phyloP scores from a whole-genome alignment of 2,888 invertebrate species.

The Acholoe squamosa region DNA sequence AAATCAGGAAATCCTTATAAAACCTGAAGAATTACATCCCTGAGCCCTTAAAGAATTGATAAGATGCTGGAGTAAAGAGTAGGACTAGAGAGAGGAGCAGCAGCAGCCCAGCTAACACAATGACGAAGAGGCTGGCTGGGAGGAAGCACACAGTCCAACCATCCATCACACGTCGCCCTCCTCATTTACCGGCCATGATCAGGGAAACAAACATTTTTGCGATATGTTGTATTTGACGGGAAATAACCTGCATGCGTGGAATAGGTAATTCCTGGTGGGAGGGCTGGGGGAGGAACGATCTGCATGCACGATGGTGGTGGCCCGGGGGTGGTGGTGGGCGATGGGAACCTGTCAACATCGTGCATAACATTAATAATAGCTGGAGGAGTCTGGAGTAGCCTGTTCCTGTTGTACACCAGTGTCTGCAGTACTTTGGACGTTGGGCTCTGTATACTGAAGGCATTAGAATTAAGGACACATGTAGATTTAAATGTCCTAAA shows the following conservation, averaged over 20 bases:
- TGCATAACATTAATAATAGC: conserved; percentile 26
- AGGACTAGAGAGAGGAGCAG: not conserved
- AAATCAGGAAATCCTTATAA: no score
- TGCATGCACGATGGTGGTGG: conserved; percentile 28
- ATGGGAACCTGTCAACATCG: not conserved
- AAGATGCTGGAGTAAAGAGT: not conserved
- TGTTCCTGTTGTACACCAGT: no score
- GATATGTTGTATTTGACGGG: conserved; percentile 55
- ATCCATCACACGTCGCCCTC: conserved; percentile 38
- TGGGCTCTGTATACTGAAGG: no score
- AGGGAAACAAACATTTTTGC: conserved; percentile 58
- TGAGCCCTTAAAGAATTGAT: no score
- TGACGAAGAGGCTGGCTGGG: not conserved
- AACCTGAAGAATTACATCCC: no score
- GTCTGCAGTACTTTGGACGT: no score
- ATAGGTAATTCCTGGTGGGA: conserved; percentile 27
- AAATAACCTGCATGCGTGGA: conserved; percentile 56
- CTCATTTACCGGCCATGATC: conserved; percentile 41
- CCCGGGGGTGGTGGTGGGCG: not conserved
- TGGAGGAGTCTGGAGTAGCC: not conserved
- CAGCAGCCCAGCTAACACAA: not conserved
- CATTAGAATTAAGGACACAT: no score
- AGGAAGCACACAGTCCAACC: conserved; percentile 15
- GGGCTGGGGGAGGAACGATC: not conserved
- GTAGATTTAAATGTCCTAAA: no score